phyloP scores from a whole-genome alignment of 2,797 vertebrate species.

The Todus mexicanus region DNA sequence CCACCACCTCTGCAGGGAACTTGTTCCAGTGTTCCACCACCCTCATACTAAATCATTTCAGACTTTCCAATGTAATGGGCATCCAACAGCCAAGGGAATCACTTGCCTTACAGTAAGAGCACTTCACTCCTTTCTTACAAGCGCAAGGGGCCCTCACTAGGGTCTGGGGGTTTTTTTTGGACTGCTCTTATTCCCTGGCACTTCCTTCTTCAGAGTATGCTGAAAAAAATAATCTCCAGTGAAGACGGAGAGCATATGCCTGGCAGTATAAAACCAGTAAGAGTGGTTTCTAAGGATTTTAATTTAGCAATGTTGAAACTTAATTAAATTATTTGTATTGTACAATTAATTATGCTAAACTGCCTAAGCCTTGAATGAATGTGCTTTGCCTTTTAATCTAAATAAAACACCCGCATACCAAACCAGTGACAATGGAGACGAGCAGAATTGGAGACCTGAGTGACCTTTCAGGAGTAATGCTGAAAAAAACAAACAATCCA shows the following conservation, averaged over 20 bases:
- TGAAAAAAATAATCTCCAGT: background rate
- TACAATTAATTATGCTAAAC: constrained; percentile 58
- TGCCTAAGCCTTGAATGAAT: constrained; percentile 25
- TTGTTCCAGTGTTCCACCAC: no score
- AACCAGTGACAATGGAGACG: background rate
- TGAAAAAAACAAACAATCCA: background rate
- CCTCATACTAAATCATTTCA: background rate
- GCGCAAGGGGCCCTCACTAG: background rate
- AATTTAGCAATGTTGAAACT: constrained; percentile 11
- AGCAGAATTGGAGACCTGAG: background rate
- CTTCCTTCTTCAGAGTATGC: fast-evolving
- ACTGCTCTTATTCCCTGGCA: background rate
- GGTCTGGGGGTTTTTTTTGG: background rate
- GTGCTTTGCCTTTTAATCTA: constrained; percentile 44
- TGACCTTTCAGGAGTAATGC: background rate
- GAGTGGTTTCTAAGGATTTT: background rate
- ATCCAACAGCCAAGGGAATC: background rate
- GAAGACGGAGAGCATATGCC: background rate
- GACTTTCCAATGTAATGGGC: fast-evolving
- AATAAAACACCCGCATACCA: background rate
- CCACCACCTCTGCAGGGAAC: no score
- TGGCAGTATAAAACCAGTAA: background rate
- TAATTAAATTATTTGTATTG: constrained; percentile 39
- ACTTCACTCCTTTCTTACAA: background rate
- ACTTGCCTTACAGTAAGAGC: background rate